These are phyloP conservation scores for Todus mexicanus DNA, from an alignment of 2,797 vertebrate genomes.

Conservation along the genomic window DNA sequence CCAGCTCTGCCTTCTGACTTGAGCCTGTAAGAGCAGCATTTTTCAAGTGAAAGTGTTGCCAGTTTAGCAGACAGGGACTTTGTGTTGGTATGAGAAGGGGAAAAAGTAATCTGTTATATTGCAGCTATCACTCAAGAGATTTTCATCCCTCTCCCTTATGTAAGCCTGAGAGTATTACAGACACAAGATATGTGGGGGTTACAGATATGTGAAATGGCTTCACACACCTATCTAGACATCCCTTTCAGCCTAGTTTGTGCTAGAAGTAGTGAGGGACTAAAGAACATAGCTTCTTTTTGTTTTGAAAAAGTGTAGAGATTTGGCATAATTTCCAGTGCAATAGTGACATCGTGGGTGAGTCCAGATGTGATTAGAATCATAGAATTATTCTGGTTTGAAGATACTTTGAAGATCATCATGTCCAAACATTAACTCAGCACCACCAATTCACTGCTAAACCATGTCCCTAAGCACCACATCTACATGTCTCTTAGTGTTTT, in stretches of 20 bases:
- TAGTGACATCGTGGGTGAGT: neutral
- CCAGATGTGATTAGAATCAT: neutral
- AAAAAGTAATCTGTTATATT: neutral
- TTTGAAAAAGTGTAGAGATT: neutral
- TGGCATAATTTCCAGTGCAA: neutral
- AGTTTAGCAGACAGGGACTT: neutral
- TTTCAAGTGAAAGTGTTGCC: neutral
- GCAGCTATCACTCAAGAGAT: neutral
- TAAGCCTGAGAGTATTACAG: neutral
- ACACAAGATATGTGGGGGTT: neutral
- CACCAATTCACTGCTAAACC: too few relatives aligned
- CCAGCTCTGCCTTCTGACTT: neutral
- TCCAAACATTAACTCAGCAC: too few relatives aligned
- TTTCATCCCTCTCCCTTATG: neutral
- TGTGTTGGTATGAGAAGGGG: neutral
- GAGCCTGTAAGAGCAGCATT: neutral
- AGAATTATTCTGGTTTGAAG: too few relatives aligned
- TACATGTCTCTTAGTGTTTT: too few relatives aligned
- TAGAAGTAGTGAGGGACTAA: neutral
- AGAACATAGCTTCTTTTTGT: neutral
- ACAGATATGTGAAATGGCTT: neutral
- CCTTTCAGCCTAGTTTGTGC: neutral
- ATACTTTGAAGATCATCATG: too few relatives aligned
- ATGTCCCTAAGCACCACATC: too few relatives aligned
- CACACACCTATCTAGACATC: neutral